Percentiles rank a stretch among this genome's conserved stretches.
Conservation (phyloP, 2,797 vertebrate species). For the Cheirogaleus major region DNA sequence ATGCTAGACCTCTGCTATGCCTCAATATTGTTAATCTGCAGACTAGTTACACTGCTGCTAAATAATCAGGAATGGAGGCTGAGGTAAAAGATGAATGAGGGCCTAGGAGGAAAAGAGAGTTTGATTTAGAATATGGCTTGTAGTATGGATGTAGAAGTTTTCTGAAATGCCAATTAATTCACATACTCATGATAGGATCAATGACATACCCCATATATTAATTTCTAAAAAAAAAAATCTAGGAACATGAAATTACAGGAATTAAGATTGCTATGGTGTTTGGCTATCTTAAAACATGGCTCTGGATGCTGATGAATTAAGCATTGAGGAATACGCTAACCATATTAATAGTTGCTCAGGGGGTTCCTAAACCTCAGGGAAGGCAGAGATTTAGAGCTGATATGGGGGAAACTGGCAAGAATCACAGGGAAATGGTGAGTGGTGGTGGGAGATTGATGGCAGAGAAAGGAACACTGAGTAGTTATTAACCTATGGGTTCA, state of each 20-base stretch:
- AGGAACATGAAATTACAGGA: background rate
- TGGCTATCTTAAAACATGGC: background rate
- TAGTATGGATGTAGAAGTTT: background rate
- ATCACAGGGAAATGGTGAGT: background rate
- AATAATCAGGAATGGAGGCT: background rate
- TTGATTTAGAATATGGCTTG: background rate
- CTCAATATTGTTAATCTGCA: background rate
- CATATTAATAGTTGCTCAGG: background rate
- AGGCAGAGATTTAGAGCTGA: background rate
- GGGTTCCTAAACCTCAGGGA: background rate
- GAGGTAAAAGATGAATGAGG: background rate
- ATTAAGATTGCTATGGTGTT: background rate
- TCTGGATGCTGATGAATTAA: slow-evolving; percentile 19
- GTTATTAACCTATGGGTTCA: background rate
- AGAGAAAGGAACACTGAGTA: background rate
- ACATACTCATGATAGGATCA: background rate
- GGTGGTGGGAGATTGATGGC: background rate
- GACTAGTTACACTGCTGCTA: background rate
- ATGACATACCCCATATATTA: background rate
- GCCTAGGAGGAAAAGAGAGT: background rate
- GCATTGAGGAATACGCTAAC: background rate
- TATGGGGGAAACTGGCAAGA: background rate
- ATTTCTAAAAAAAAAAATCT: background rate
- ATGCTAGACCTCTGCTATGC: background rate
- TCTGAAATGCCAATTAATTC: background rate